Conservation (phyloP, 2,888 invertebrate genomes). For the Sinohyriopsis cumingii region DNA sequence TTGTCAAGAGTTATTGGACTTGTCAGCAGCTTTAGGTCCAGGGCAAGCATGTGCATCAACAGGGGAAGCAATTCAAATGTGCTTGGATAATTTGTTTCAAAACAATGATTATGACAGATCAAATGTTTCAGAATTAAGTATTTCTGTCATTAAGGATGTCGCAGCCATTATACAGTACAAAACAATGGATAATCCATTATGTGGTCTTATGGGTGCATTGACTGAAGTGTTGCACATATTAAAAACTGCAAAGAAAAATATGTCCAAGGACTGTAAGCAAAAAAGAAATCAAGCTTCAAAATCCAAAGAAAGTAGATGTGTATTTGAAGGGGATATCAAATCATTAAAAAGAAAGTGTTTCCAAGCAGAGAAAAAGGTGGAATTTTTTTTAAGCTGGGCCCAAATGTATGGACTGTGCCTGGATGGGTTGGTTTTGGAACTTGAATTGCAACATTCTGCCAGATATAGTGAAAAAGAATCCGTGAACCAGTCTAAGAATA, state of each 20-base stretch:
- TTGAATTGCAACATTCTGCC: slow-evolving; percentile 50
- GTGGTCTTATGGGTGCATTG: slow-evolving; percentile 39
- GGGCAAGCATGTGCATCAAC: slow-evolving; percentile 30
- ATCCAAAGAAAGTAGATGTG: background rate
- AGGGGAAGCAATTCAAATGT: slow-evolving; percentile 47
- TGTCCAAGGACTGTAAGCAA: slow-evolving; percentile 20
- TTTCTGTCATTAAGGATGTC: slow-evolving; percentile 47
- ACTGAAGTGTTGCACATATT: slow-evolving; percentile 45
- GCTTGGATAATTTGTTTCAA: slow-evolving; percentile 27
- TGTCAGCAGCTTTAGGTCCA: slow-evolving; percentile 36
- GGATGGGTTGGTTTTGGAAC: slow-evolving; percentile 40
- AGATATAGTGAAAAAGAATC: slow-evolving; percentile 21
- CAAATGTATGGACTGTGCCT: slow-evolving; percentile 57
- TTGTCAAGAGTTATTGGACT: slow-evolving; percentile 55
- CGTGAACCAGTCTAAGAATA: slow-evolving; percentile 27
- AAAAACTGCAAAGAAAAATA: slow-evolving; percentile 30
- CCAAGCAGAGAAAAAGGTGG: slow-evolving; percentile 50
- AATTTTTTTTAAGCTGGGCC: slow-evolving; percentile 59
- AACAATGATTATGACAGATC: background rate
- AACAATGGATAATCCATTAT: slow-evolving; percentile 26
- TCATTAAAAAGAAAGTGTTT: slow-evolving; percentile 39
- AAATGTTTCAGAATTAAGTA: slow-evolving; percentile 29
- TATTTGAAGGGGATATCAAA: slow-evolving; percentile 5
- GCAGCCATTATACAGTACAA: slow-evolving; percentile 38
- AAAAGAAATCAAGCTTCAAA: slow-evolving; percentile 3